These are phyloP conservation scores for Hylaeus volcanicus DNA, from an alignment of 1,140 invertebrate genomes.

Conservation along the genomic window DNA sequence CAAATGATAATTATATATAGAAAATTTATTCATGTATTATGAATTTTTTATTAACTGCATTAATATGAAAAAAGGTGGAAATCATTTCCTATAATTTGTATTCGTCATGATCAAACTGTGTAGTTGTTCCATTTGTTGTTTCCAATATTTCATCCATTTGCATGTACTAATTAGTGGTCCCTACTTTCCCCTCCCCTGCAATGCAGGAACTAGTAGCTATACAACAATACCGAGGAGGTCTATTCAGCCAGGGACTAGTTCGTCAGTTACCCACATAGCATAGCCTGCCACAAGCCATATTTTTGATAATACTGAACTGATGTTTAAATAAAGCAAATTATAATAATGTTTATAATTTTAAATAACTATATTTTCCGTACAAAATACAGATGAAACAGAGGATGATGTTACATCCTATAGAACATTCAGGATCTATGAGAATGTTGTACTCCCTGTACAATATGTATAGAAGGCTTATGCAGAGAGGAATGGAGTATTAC, in stretches of 20 bases:
- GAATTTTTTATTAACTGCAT: neutral
- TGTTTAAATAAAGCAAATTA: conserved; percentile 68
- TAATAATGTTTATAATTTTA: neutral
- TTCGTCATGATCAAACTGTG: conserved; percentile 33
- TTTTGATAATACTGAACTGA: conserved; percentile 73
- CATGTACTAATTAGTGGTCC: conserved; percentile 80
- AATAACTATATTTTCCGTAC: neutral
- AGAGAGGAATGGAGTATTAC: no score
- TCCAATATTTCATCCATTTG: conserved; percentile 69
- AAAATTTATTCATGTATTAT: conserved; percentile 10
- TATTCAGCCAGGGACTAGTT: conserved; percentile 80
- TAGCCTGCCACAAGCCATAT: conserved; percentile 69
- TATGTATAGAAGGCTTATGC: no score
- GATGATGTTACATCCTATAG: no score
- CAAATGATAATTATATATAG: neutral
- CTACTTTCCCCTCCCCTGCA: conserved; percentile 76
- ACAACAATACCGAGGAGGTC: conserved; percentile 81
- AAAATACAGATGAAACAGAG: neutral
- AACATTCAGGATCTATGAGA: no score
- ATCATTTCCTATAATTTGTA: conserved; percentile 14
- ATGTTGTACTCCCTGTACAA: no score
- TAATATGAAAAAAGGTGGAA: neutral
- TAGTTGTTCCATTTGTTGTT: conserved; percentile 62
- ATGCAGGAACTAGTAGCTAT: conserved; percentile 81
- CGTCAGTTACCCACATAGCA: conserved; percentile 79